phyloP scores from a whole-genome alignment of 2,888 invertebrate species.

The Antheraea yamamai region DNA sequence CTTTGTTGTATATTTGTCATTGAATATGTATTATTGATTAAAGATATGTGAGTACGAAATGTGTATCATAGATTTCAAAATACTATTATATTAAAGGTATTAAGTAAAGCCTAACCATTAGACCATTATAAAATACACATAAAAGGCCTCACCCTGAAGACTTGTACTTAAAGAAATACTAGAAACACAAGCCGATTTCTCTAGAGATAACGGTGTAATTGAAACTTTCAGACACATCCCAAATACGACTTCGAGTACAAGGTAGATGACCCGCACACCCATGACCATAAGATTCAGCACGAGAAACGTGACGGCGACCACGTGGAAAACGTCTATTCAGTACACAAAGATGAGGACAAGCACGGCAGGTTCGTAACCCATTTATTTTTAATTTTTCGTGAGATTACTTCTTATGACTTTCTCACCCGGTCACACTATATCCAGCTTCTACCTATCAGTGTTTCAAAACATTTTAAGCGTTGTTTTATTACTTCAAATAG shows the following conservation, averaged over 20 bases:
- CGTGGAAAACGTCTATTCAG: conserved; percentile 52
- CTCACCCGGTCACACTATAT: background rate
- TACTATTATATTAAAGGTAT: background rate
- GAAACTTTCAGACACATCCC: conserved; percentile 26
- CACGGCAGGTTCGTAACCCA: conserved; percentile 10
- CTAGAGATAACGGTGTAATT: background rate
- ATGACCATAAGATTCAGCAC: conserved; percentile 55
- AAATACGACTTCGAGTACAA: conserved; percentile 48
- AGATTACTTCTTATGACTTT: too few relatives aligned
- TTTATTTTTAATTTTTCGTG: background rate
- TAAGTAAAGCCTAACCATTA: background rate
- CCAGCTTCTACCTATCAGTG: background rate
- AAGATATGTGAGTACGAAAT: background rate
- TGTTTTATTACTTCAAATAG: background rate
- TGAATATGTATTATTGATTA: background rate
- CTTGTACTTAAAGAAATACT: background rate
- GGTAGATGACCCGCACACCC: conserved; percentile 59
- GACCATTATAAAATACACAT: too few relatives aligned
- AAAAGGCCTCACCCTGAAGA: background rate
- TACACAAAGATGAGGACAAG: conserved; percentile 37
- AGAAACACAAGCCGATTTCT: background rate
- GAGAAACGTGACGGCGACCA: conserved; percentile 47
- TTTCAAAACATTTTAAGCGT: too few relatives aligned
- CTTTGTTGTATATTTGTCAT: background rate
- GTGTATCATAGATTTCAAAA: background rate